Evolutionary conservation across 1,140 invertebrate genomes (phyloP), one percentile per base, ranked within the genome.

Genomic region (Lordiphosa clarofinis): DNA sequence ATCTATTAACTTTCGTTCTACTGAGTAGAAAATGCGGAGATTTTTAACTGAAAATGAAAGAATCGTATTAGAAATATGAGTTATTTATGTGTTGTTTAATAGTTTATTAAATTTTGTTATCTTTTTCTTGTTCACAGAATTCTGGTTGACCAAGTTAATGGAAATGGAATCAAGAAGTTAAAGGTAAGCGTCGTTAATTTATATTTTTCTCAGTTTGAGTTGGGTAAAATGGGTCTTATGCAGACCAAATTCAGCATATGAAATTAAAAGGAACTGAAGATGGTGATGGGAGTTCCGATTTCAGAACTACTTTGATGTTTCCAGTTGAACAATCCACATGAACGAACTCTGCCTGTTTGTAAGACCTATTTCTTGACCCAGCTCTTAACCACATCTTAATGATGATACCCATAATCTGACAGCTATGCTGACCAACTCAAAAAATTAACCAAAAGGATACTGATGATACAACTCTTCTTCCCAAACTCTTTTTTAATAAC

Each of bases 1-100:
- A 73, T 65, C 60, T 73, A 84, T 66, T 82, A 84, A 84, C 78
- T 84, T 84, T 84, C 78, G 78, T 84, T 84, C 78, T 84, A 86
- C 78, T 78, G 78, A 84, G 78, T 46, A 48, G 55, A 71, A 62
- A 70, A 63, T 84, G 78, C 78, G 78, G 78, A 84, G 49, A 70
- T 58, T 60, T 28, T 13, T 47, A 68, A 38, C 79, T 86, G 69
- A 84, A 39, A 46, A 28, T 4, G 21, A 43, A 43, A 11, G 9
- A 6, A 50, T 31, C 19, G 10, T 13, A 10, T 43, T 31, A 2
- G 4, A 37, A 36, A 3, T 4, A 9, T 11, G 15, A 1, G 19
- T 19, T n/a, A 15, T 7, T 9, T 9, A 15, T 31, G 7, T 31
- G 28, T 31, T 1, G 7, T 8, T 1, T 11, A 1, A 31, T 6